A percentile compares a stretch with the other conserved stretches of the same genome.
These are phyloP conservation scores for Vesta saturnalis DNA, from an alignment of 2,888 invertebrate species.

Conservation along the genomic window DNA sequence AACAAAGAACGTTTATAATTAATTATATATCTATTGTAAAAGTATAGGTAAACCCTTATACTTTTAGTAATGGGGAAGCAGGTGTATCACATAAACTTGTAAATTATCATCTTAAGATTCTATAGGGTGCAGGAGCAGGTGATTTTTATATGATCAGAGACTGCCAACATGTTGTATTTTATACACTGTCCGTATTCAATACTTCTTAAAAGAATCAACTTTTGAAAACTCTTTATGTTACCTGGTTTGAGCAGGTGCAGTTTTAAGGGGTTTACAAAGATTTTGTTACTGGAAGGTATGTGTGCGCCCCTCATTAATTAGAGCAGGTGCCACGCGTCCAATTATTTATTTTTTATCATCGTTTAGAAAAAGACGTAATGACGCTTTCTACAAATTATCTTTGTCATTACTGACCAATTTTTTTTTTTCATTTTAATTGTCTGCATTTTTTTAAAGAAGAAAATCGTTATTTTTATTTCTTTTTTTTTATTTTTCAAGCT, in stretches of 20 bases:
- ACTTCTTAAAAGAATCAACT: constrained; percentile 10
- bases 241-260: constrained; percentile 51
- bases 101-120: constrained; percentile 33
- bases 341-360: neutral
- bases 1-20: neutral
- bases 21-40: neutral
- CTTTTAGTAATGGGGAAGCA: constrained; percentile 28
- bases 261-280: constrained; percentile 53
- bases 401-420: constrained; percentile 17
- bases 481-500: constrained; percentile 53
- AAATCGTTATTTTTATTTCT: constrained; percentile 49
- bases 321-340: constrained; percentile 31
- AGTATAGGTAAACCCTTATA: neutral
- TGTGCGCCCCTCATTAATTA: constrained; percentile 40
- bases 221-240: constrained; percentile 25
- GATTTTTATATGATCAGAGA: constrained; percentile 25
- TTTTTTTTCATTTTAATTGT: neutral
- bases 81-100: constrained; percentile 33
- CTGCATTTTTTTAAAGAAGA: constrained; percentile 31
- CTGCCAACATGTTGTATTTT: constrained; percentile 17
- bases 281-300: constrained; percentile 38
- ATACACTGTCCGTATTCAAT: neutral
- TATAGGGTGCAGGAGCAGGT: constrained; percentile 44
- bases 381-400: too few species aligned
- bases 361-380: neutral